A percentile compares a stretch with the other conserved stretches of the same genome.
Conservation (phyloP, 2,888 invertebrate species). For the Metopia argyrocephala region DNA sequence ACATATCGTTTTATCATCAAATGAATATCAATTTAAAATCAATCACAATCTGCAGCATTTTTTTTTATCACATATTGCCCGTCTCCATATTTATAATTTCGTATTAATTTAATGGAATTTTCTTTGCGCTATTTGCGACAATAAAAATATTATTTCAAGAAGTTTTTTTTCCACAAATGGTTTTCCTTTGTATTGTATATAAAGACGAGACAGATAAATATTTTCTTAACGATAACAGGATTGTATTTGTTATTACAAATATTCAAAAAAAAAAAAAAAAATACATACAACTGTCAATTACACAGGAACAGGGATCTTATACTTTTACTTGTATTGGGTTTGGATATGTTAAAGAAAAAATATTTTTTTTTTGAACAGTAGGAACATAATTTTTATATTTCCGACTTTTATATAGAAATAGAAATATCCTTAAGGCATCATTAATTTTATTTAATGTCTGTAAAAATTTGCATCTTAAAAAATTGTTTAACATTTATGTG, state of each 20-base stretch:
- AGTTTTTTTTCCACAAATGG: neutral
- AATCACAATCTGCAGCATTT: neutral
- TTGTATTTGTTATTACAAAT: no score
- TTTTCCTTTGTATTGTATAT: constrained; percentile 8
- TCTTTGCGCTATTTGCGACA: neutral
- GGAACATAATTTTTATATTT: neutral
- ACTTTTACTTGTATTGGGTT: no score
- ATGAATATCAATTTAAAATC: constrained; percentile 10
- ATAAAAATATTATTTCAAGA: constrained; percentile 7
- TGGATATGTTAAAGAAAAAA: no score
- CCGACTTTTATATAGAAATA: constrained; percentile 40
- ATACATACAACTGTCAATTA: constrained; percentile 12
- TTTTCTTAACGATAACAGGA: constrained; percentile 43
- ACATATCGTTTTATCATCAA: neutral
- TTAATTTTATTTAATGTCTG: constrained; percentile 67
- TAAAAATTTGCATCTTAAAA: constrained; percentile 62
- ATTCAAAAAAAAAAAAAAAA: neutral
- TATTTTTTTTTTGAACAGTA: constrained; percentile 30
- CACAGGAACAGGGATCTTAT: constrained; percentile 10
- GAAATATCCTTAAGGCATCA: constrained; percentile 65
- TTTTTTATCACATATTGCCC: neutral
- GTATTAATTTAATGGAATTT: constrained; percentile 30
- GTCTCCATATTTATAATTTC: constrained; percentile 15
- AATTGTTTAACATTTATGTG: constrained; percentile 58
- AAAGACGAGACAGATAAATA: constrained; percentile 58